A percentile compares a stretch with the other conserved stretches of the same genome.
phyloP scores from a whole-genome alignment of 2,888 invertebrate genomes.

The Drosophila neotestacea region DNA sequence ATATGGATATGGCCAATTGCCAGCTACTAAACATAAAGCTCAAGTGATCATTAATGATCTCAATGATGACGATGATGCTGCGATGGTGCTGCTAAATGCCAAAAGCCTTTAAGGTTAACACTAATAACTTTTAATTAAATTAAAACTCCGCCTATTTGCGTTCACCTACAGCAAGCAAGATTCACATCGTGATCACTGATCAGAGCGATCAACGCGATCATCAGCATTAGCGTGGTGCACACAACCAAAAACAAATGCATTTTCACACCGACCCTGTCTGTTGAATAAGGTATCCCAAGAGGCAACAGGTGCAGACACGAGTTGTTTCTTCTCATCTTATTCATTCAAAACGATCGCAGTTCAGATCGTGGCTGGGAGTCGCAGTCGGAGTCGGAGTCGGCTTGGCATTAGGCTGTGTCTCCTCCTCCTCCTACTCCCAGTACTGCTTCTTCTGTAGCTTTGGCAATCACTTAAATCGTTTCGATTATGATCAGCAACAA shows the following conservation, averaged over 20 bases:
- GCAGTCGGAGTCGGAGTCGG: background rate
- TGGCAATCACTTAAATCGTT: conserved; percentile 76
- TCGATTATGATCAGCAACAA: conserved; percentile 75
- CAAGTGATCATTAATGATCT: conserved; percentile 49
- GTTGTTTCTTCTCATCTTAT: conserved; percentile 2
- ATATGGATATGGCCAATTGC: conserved; percentile 63
- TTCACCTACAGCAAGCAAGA: conserved; percentile 37
- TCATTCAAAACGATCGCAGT: conserved; percentile 23
- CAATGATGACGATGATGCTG: conserved; percentile 20
- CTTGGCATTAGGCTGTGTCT: conserved; percentile 26
- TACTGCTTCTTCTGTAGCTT: conserved; percentile 41
- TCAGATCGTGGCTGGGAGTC: conserved; percentile 38
- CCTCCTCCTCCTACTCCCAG: conserved; percentile 24
- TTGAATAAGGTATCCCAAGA: conserved; percentile 9
- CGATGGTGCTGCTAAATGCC: conserved; percentile 42
- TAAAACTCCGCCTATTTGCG: conserved; percentile 77
- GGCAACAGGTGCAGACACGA: conserved; percentile 68
- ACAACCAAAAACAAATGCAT: conserved; percentile 64
- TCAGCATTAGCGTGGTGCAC: conserved; percentile 49
- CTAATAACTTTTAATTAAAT: conserved; percentile 82
- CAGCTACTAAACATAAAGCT: conserved; percentile 57
- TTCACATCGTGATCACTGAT: conserved; percentile 57
- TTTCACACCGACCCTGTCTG: conserved; percentile 63
- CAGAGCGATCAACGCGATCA: conserved; percentile 49
- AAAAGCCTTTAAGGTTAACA: conserved; percentile 38